phyloP scores from a whole-genome alignment of 2,113 vertebrate genomes.

The Scomber japonicus region DNA sequence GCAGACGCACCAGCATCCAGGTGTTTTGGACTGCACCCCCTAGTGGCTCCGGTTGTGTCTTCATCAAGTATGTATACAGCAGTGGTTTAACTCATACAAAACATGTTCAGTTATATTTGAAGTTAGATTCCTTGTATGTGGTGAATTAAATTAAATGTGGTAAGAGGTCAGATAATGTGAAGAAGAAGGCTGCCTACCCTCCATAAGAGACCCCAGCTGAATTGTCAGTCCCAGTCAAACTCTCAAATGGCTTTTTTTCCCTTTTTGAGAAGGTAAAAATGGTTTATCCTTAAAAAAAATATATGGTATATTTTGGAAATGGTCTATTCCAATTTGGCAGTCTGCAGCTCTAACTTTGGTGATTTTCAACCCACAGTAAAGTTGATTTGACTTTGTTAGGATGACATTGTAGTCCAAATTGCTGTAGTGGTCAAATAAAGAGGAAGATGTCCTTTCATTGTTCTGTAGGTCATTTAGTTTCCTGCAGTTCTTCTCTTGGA shows the following conservation, averaged over 20 bases:
- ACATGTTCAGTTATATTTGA: not conserved
- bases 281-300: not conserved
- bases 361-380: not conserved
- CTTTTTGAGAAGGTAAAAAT: not conserved
- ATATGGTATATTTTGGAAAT: not conserved
- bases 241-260: not conserved
- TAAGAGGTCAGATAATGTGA: not conserved
- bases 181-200: not conserved
- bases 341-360: not conserved
- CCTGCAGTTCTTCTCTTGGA: not conserved
- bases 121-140: not conserved
- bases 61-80: slow-evolving; percentile 90
- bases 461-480: not conserved
- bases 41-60: slow-evolving; percentile 91
- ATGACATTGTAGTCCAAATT: not conserved
- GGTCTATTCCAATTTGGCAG: not conserved
- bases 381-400: not conserved
- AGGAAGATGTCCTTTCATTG: not conserved
- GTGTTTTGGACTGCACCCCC: slow-evolving; percentile 96
- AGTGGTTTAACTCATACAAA: not conserved
- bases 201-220: no score
- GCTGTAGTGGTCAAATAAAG: not conserved
- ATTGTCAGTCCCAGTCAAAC: not conserved
- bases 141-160: not conserved
- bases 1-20: slow-evolving; percentile 94